Evolutionary conservation across 1,140 invertebrate genomes (phyloP), one percentile per base, ranked within the genome.

Genomic region (Eumaeus atala): DNA sequence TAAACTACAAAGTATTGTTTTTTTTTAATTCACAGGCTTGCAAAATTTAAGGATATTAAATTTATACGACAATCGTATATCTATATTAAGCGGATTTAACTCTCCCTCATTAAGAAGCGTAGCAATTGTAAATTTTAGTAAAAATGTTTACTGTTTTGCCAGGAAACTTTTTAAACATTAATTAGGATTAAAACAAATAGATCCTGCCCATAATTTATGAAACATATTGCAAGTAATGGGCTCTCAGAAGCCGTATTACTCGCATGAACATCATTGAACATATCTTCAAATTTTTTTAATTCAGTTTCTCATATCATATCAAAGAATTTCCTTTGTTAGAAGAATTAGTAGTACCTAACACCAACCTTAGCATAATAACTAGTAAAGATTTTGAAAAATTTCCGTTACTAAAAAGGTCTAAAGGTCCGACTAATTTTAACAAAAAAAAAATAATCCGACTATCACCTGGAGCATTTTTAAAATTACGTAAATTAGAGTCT

Each of bases 341-440:
- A 74, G 94, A 95, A 77, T 88, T 97, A 8, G 92, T 94, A 69
- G 93, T 96, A 53, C 93, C 91, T 42, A 90, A 91, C 16, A 96
- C 95, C 0, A 97, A 97, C 75, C 85, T 97, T 10, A 94, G 91
- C 1, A 92, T 96, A 49, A 89, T 97, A 4, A 95, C 95, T 0
- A 95, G 94, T 42, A 94, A 93, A 68, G 96, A 97, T 66, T 96
- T 97, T 70, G 92, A 95, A 69, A 91, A 93, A 11, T 96, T 96
- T 66, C 93, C 94, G 3, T 90, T 91, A 0, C 84, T 97, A 9
- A 89, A 93, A 63, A 92, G 92, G 66, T 87, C n/a, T n/a, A n/a
- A n/a, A n/a, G n/a, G n/a, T n/a, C n/a, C n/a, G n/a, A n/a, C n/a
- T 97, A 12, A 92, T 92, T 61, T 77, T 97, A 36, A 88, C 90